A percentile compares a stretch with the other conserved stretches of the same genome.
Evolutionary conservation across 2,113 vertebrate genomes (phyloP).

Genomic region (Osmerus mordax): DNA sequence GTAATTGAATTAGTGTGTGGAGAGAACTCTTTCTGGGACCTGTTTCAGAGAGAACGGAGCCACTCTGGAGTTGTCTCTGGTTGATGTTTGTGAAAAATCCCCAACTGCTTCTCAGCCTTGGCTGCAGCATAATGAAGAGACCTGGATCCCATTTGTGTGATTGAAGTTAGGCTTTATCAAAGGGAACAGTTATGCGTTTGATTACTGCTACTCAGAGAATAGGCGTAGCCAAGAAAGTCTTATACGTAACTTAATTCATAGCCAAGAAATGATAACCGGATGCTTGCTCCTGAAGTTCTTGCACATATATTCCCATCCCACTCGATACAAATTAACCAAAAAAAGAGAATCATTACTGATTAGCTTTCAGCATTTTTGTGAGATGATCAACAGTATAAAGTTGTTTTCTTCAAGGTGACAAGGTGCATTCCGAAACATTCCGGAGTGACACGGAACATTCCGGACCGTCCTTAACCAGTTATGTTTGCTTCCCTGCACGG

Average conservation of each 20-base stretch:
- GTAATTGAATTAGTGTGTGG: slow-evolving; percentile 65
- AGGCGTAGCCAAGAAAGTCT: not conserved
- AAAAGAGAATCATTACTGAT: too few relatives aligned
- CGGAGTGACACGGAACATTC: slow-evolving; percentile 52
- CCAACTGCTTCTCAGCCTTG: slow-evolving; percentile 8
- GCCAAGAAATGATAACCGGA: too few relatives aligned
- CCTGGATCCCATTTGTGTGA: slow-evolving; percentile 16
- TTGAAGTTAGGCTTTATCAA: slow-evolving; percentile 7
- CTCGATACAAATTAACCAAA: too few relatives aligned
- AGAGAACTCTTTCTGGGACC: slow-evolving; percentile 32
- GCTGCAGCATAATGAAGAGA: slow-evolving; percentile 12
- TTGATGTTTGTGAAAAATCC: slow-evolving; percentile 13
- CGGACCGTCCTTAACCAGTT: slow-evolving; percentile 55
- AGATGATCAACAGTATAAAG: too few relatives aligned
- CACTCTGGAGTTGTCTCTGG: not conserved
- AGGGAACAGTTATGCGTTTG: not conserved
- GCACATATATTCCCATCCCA: too few relatives aligned
- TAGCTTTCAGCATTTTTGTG: too few relatives aligned
- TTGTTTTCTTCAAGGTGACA: too few relatives aligned
- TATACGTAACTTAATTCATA: too few relatives aligned
- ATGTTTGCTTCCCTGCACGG: slow-evolving; percentile 62
- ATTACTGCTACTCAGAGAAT: slow-evolving; percentile 1
- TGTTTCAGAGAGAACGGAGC: slow-evolving; percentile 47
- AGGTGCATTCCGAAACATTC: slow-evolving; percentile 13
- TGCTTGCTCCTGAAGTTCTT: too few relatives aligned